These are phyloP conservation scores for Neogobius melanostomus DNA, from an alignment of 2,113 vertebrate genomes.

Conservation along the genomic window DNA sequence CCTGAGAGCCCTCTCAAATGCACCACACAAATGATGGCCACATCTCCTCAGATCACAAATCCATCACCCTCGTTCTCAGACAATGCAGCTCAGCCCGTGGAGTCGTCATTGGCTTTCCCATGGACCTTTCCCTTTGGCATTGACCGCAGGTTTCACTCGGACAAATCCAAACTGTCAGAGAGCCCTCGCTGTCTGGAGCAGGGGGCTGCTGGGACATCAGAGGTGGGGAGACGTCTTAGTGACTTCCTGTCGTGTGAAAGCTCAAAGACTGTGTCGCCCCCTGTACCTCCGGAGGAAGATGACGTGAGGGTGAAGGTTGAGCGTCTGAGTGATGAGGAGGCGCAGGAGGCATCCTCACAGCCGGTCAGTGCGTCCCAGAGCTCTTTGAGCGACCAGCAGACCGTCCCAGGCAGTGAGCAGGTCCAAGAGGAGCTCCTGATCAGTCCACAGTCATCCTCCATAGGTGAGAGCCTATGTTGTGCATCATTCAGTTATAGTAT, in stretches of 20 bases:
- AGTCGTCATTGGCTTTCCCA: slow-evolving; percentile 94
- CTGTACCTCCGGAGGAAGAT: slow-evolving; percentile 86
- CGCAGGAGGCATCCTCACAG: slow-evolving; percentile 92
- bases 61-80: slow-evolving; percentile 90
- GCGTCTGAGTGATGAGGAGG: slow-evolving; percentile 94
- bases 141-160: slow-evolving; percentile 88
- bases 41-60: slow-evolving; percentile 91
- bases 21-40: slow-evolving; percentile 86
- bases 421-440: slow-evolving; percentile 97
- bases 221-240: slow-evolving; percentile 79
- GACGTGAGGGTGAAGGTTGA: slow-evolving; percentile 96
- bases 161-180: slow-evolving; percentile 91
- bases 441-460: slow-evolving; percentile 98
- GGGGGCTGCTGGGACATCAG: slow-evolving; percentile 79
- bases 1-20: slow-evolving; percentile 93
- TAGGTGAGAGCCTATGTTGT: slow-evolving; percentile 78
- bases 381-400: slow-evolving; percentile 97
- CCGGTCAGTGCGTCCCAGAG: slow-evolving; percentile 94
- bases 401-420: slow-evolving; percentile 95
- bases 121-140: slow-evolving; percentile 98
- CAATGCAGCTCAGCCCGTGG: slow-evolving; percentile 85
- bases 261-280: slow-evolving; percentile 81
- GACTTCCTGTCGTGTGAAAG: slow-evolving; percentile 95
- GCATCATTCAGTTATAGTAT: not conserved
- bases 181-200: slow-evolving; percentile 89